These are phyloP conservation scores for Stenchaetothrips biformis DNA, from an alignment of 2,888 invertebrate genomes.

Conservation along the genomic window DNA sequence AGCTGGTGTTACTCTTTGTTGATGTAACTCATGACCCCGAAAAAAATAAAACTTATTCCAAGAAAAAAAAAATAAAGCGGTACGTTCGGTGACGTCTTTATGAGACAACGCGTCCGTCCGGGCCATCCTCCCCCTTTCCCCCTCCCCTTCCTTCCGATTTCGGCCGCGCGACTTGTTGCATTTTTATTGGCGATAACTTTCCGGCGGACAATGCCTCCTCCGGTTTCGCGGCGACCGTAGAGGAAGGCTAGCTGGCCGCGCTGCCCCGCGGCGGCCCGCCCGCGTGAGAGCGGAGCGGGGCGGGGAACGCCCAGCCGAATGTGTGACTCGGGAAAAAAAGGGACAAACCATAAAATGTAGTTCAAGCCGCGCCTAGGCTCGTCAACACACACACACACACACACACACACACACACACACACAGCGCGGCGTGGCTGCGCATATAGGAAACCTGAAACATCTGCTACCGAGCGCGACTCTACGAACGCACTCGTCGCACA, in stretches of 20 bases:
- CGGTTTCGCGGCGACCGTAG: not conserved
- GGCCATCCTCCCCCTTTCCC: not conserved
- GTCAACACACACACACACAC: not conserved
- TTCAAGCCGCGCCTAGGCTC: not conserved
- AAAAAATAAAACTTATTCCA: no score
- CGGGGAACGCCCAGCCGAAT: conserved; percentile 4
- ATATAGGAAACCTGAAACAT: not conserved
- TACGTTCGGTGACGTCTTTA: no score
- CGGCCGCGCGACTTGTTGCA: conserved; percentile 4
- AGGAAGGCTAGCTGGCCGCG: not conserved
- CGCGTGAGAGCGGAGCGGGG: not conserved
- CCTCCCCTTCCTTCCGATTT: not conserved
- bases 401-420: not conserved
- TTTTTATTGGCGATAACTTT: conserved; percentile 13
- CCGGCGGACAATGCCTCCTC: conserved; percentile 12
- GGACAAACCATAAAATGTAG: conserved; percentile 15
- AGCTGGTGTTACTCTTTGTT: no score
- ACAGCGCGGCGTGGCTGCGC: not conserved
- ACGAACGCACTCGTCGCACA: no score
- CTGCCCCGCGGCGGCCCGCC: not conserved
- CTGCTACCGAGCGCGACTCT: not conserved
- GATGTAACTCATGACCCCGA: no score
- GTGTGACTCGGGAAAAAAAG: not conserved
- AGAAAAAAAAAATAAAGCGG: no score
- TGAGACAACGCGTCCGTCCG: no score